Percentiles rank a stretch among this genome's conserved stretches.
These are phyloP conservation scores for Ceratosolen fusciceps DNA, from an alignment of 1,140 invertebrate species.

Conservation along the genomic window DNA sequence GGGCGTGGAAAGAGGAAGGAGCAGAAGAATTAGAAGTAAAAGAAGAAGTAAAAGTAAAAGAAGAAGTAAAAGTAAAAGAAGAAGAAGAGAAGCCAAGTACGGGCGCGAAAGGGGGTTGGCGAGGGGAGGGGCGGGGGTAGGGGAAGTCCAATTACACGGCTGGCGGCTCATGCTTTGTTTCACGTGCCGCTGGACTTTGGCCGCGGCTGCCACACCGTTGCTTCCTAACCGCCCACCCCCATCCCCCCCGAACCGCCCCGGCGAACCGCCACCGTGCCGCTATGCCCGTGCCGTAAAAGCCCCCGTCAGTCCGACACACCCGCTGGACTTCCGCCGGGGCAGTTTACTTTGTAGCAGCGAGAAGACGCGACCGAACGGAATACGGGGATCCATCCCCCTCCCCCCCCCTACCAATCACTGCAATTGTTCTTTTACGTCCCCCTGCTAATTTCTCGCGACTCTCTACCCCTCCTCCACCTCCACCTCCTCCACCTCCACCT, in stretches of 20 bases:
- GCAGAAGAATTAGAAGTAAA: too few relatives aligned
- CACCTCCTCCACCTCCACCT: not conserved
- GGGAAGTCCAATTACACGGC: constrained; percentile 71
- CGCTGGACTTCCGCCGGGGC: constrained; percentile 29
- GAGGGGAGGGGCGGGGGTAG: not conserved
- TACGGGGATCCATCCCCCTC: constrained; percentile 47
- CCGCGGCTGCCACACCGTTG: constrained; percentile 39
- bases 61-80: too few relatives aligned
- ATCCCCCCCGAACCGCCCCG: not conserved
- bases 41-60: too few relatives aligned
- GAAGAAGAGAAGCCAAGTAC: too few relatives aligned
- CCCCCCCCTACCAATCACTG: not conserved
- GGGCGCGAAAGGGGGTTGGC: not conserved
- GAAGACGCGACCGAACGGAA: not conserved
- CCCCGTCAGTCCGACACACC: too few relatives aligned
- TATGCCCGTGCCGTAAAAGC: too few relatives aligned
- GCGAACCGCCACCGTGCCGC: not conserved
- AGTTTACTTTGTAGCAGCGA: constrained; percentile 3
- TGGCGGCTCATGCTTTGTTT: constrained; percentile 71
- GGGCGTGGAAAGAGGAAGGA: not conserved
- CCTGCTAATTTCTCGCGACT: constrained; percentile 60
- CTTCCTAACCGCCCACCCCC: not conserved
- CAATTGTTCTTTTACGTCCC: constrained; percentile 45
- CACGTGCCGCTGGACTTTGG: constrained; percentile 66
- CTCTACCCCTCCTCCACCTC: constrained; percentile 46